Conservation (phyloP, 2,113 vertebrate genomes). For the Tychaedon coryphoeus region DNA sequence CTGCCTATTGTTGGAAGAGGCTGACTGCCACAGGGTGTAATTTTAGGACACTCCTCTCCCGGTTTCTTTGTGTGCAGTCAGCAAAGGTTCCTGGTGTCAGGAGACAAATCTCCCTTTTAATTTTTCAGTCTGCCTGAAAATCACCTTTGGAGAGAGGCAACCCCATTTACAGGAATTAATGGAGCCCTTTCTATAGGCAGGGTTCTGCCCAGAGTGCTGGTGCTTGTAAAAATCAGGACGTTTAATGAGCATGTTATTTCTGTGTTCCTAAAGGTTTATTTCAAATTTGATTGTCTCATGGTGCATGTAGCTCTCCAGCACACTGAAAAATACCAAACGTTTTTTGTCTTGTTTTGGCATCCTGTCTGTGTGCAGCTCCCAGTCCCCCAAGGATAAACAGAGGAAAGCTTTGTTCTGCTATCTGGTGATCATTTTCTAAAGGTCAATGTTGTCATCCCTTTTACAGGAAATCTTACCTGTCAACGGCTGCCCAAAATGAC, state of each 20-base stretch:
- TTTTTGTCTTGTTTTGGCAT: conserved; percentile 41
- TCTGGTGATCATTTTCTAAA: conserved; percentile 58
- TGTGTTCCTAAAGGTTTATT: neutral
- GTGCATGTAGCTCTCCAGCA: neutral
- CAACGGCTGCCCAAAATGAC: neutral
- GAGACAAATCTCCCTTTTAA: conserved; percentile 16
- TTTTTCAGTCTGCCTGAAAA: conserved; percentile 37
- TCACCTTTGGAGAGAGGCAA: neutral
- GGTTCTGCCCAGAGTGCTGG: neutral
- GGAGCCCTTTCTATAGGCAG: neutral
- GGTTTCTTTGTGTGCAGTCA: neutral
- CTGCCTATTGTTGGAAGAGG: neutral
- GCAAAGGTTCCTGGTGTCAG: neutral
- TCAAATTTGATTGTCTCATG: neutral
- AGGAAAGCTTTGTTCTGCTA: conserved; percentile 17
- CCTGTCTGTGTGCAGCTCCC: neutral
- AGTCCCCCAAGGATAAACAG: conserved; percentile 24
- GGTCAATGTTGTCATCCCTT: conserved; percentile 50
- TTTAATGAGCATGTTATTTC: neutral
- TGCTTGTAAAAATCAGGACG: neutral
- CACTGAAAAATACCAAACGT: neutral
- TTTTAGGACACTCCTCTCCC: neutral
- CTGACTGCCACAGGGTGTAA: neutral
- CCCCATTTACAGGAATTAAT: conserved; percentile 37
- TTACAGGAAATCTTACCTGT: conserved; percentile 41